Percentiles rank a stretch among this genome's conserved stretches.
These are phyloP conservation scores for Channallabes apus DNA, from an alignment of 2,797 vertebrate genomes.

Conservation along the genomic window DNA sequence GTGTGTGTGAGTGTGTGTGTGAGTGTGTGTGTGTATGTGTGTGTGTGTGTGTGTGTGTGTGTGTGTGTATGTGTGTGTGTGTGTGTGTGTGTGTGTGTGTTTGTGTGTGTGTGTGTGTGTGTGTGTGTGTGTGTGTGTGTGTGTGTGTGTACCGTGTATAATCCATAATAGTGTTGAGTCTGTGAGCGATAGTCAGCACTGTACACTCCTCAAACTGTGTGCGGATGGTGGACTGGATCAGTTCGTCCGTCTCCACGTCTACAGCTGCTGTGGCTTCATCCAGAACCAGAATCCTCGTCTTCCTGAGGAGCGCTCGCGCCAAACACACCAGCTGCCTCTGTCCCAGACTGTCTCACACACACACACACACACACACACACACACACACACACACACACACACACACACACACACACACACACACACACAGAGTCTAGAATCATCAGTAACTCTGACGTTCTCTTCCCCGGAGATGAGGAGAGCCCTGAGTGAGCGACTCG, in stretches of 20 bases:
- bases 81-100: background rate
- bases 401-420: background rate
- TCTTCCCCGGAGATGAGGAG: background rate
- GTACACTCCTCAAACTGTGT: constrained; percentile 80
- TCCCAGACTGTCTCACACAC: constrained; percentile 76
- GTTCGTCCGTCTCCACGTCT: constrained; percentile 89
- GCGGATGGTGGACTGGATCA: constrained; percentile 83
- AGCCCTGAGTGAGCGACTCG: background rate
- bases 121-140: background rate
- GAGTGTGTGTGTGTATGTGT: too few relatives aligned
- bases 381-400: background rate
- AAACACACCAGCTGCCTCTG: constrained; percentile 94
- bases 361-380: constrained; percentile 4
- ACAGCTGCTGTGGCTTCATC: constrained; percentile 97
- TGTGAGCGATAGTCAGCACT: constrained; percentile 82
- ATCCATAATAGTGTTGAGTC: constrained; percentile 84
- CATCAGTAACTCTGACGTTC: background rate
- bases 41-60: too few relatives aligned
- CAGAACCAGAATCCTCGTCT: constrained; percentile 90
- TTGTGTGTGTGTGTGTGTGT: background rate
- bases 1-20: too few relatives aligned
- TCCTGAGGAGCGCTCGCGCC: constrained; percentile 91
- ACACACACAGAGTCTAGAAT: background rate
- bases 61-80: too few relatives aligned
- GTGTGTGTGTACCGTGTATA: constrained; percentile 71